Evolutionary conservation across 2,888 invertebrate genomes (phyloP).

Genomic region (Heterodera filipjevi): DNA sequence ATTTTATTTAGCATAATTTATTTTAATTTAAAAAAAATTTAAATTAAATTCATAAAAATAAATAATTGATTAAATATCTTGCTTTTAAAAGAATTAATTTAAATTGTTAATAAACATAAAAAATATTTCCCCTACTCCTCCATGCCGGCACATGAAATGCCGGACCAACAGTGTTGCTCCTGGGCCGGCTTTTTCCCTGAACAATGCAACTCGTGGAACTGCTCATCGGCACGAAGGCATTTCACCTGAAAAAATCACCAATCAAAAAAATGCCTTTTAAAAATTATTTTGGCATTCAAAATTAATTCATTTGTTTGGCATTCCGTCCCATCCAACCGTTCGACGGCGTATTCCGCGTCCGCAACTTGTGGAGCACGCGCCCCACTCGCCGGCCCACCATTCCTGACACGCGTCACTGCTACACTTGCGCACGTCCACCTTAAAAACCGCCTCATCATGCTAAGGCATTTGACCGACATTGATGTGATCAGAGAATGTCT

Average conservation of each 20-base stretch:
- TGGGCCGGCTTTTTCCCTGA: conserved; percentile 26
- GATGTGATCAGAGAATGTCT: no score
- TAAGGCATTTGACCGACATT: no score
- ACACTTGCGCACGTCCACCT: conserved; percentile 25
- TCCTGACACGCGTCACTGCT: conserved; percentile 30
- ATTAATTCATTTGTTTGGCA: background rate
- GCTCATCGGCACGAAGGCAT: conserved; percentile 31
- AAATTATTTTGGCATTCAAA: background rate
- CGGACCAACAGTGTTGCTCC: conserved; percentile 37
- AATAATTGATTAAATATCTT: no score
- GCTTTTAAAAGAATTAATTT: no score
- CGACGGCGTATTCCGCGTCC: conserved; percentile 71
- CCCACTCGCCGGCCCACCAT: conserved; percentile 61
- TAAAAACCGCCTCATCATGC: background rate
- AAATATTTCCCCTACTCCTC: background rate
- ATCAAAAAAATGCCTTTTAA: background rate
- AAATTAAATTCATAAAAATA: no score
- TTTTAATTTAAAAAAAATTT: no score
- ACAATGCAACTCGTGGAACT: conserved; percentile 33
- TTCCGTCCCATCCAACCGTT: background rate
- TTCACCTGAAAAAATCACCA: conserved; percentile 25
- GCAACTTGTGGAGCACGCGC: conserved; percentile 88
- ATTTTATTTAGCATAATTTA: no score
- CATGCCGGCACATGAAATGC: conserved; percentile 21
- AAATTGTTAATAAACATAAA: no score